phyloP scores from a whole-genome alignment of 2,797 vertebrate species.

The Acipenser transmontanus region DNA sequence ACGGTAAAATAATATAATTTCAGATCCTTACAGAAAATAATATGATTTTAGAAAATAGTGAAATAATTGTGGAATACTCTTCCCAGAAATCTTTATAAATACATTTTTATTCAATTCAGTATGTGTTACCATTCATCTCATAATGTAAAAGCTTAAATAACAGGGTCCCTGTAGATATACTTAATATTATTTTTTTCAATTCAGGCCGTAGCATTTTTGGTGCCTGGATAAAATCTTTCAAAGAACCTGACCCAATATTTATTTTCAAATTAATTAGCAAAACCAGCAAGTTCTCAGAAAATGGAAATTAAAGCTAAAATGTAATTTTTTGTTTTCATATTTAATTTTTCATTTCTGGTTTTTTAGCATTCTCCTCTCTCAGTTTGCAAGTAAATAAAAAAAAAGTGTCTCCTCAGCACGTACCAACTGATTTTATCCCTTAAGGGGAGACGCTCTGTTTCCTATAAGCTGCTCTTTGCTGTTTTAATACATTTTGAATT shows the following conservation, averaged over 20 bases:
- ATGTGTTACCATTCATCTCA: too few species aligned
- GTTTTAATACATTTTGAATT: slow-evolving; percentile 39
- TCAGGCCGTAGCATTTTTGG: background rate
- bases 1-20: too few species aligned
- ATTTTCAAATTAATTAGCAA: slow-evolving; percentile 21
- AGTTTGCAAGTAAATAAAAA: slow-evolving; percentile 50
- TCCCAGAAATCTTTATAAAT: too few species aligned
- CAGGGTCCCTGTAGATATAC: too few species aligned
- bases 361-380: slow-evolving; percentile 44
- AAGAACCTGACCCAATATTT: slow-evolving; percentile 3
- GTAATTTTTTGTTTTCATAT: slow-evolving; percentile 34
- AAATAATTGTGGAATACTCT: too few species aligned
- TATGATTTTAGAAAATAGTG: too few species aligned
- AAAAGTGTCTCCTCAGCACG: slow-evolving; percentile 58
- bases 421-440: slow-evolving; percentile 74
- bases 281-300: slow-evolving; percentile 30
- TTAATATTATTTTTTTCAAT: too few species aligned
- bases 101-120: too few species aligned
- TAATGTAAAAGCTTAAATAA: too few species aligned
- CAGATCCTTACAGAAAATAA: too few species aligned
- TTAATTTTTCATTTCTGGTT: slow-evolving; percentile 43
- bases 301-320: slow-evolving; percentile 26
- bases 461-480: slow-evolving; percentile 35
- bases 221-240: background rate
- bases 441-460: slow-evolving; percentile 73